phyloP scores from a whole-genome alignment of 2,113 vertebrate genomes.

The Terrapene triunguis region DNA sequence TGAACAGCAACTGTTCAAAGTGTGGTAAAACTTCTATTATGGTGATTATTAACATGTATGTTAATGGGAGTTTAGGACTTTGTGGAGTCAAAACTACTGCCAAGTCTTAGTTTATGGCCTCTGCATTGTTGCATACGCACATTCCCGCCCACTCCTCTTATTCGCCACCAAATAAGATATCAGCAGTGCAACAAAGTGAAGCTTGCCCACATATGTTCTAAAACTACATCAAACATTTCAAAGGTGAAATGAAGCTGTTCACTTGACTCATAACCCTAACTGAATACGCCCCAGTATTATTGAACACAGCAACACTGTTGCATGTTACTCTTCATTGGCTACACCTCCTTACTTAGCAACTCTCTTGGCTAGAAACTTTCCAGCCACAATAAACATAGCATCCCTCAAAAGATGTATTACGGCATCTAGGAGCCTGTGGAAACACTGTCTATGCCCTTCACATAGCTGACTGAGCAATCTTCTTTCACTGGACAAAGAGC shows the following conservation, averaged over 20 bases:
- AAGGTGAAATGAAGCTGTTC: not conserved
- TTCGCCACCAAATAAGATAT: not conserved
- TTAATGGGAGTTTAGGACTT: not conserved
- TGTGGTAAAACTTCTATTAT: not conserved
- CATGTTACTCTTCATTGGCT: constrained; percentile 5
- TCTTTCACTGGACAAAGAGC: not conserved
- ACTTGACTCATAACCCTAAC: not conserved
- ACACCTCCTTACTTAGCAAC: constrained; percentile 38
- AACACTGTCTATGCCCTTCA: not conserved
- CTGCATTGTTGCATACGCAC: not conserved
- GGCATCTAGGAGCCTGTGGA: not conserved
- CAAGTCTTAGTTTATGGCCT: not conserved
- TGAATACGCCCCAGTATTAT: not conserved
- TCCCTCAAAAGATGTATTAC: constrained; percentile 40
- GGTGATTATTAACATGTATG: not conserved
- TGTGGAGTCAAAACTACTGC: not conserved
- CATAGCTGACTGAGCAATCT: not conserved
- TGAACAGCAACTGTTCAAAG: not conserved
- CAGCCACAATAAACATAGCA: constrained; percentile 35
- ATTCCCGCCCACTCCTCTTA: not conserved
- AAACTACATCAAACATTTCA: constrained; percentile 39
- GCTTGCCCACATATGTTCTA: constrained; percentile 6
- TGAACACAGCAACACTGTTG: not conserved
- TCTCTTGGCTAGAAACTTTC: constrained; percentile 30
- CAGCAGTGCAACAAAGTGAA: not conserved